These are phyloP conservation scores for Pachyramphus minor DNA, from an alignment of 2,113 vertebrate genomes.

Conservation along the genomic window DNA sequence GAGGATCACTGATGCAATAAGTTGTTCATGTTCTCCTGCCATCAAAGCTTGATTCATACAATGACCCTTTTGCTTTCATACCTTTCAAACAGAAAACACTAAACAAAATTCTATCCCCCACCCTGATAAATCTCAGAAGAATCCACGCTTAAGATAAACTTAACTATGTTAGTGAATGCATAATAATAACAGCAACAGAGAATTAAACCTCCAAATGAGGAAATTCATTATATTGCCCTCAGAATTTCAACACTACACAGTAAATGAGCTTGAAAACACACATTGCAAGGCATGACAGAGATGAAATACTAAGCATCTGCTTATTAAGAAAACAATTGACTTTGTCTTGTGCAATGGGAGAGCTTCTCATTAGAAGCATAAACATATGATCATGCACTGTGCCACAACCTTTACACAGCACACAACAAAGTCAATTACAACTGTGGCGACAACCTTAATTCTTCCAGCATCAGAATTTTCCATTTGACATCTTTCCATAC, in stretches of 20 bases:
- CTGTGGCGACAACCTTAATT: background rate
- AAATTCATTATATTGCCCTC: background rate
- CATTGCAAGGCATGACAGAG: background rate
- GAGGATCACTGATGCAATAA: background rate
- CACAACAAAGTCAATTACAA: background rate
- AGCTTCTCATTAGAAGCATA: background rate
- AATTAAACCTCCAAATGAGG: background rate
- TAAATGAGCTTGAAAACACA: background rate
- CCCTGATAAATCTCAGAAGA: background rate
- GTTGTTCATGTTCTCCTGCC: background rate
- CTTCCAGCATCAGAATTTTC: background rate
- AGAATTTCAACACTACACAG: background rate
- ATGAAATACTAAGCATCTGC: background rate
- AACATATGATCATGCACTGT: background rate
- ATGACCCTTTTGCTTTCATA: background rate
- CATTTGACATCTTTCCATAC: background rate
- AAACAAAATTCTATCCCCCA: background rate
- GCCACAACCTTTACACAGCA: background rate
- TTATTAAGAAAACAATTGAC: background rate
- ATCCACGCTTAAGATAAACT: fast-evolving
- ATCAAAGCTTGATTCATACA: background rate
- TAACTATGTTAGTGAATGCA: background rate
- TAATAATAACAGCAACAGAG: background rate
- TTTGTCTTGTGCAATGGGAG: background rate
- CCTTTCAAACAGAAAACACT: background rate